Evolutionary conservation across 2,113 vertebrate species (phyloP), one percentile per base, ranked within the genome.

Genomic region (Triplophysa tibetana): DNA sequence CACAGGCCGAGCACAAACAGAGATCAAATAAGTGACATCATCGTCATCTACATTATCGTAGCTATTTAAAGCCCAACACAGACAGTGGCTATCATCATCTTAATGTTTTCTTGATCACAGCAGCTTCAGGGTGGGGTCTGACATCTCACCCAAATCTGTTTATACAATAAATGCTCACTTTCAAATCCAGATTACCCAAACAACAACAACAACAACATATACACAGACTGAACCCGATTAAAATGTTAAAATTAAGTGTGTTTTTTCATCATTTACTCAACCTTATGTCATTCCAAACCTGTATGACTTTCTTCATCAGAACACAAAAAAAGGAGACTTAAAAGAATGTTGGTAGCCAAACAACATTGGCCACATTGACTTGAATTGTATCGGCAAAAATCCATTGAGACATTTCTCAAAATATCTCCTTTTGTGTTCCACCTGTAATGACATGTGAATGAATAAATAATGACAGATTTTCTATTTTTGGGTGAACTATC

Each of bases 1-100:
- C n/a, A 26, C 16, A 61, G 23, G 19, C 38, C 0, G 58, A 50
- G 29, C 73, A 41, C 52, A 74, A 65, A 45, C 9, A 4, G 65
- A 72, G 52, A 64, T 65, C 54, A 52, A 70, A 70, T 58, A 54
- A 69, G 45, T 60, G 19, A 78, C 72, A 77, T 72, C 52, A 83
- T 52, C 65, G 77, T 80, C 48, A 72, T 50, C 4, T 38, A 38
- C 33, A 38, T 38, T 38, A 43, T 83, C 80, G 77, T 75, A 2
- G 67, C 56, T 83, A 83, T 69, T 75, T 70, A 76, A 83, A 79
- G 48, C 24, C 77, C 16, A 60, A 41, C 63, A 56, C 29, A 8
- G 14, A 79, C 60, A 76, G 54, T 17, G n/a, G 48, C 13, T 29
- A 58, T 48, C 33, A 14, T 66, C 38, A 52, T 38, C 9, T 50